A percentile compares a stretch with the other conserved stretches of the same genome.
Conservation (phyloP, 1,140 invertebrate genomes). For the Lutraria rhynchaena region DNA sequence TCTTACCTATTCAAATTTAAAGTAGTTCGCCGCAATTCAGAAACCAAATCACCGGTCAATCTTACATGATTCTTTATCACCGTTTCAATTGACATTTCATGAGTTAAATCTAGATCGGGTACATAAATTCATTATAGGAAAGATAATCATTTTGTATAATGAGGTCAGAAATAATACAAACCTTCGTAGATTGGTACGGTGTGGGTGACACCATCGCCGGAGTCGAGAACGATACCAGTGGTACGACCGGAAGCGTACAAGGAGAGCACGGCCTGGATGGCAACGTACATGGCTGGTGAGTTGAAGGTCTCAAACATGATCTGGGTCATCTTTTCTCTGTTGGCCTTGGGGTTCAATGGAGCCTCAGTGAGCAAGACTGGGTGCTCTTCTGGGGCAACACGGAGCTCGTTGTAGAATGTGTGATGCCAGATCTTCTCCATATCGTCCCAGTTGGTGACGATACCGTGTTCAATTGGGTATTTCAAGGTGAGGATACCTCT, state of each 20-base stretch:
- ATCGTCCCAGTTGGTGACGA: conserved; percentile 85
- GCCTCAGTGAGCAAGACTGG: conserved; percentile 81
- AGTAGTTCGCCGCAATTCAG: too few species aligned
- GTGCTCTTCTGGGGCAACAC: conserved; percentile 80
- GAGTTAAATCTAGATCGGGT: too few species aligned
- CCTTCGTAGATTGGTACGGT: conserved; percentile 93
- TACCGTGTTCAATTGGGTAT: conserved; percentile 92
- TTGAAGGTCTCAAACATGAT: conserved; percentile 95
- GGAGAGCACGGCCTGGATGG: conserved; percentile 83
- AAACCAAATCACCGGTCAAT: too few species aligned
- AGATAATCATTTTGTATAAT: too few species aligned
- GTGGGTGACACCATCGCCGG: conserved; percentile 95
- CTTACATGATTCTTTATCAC: too few species aligned
- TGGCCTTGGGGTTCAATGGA: conserved; percentile 85
- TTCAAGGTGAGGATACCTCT: conserved; percentile 90
- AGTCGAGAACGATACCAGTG: conserved; percentile 88
- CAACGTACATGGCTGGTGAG: conserved; percentile 83
- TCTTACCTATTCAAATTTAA: too few species aligned
- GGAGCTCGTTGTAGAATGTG: conserved; percentile 90
- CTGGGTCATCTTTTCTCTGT: conserved; percentile 95
- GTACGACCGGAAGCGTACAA: conserved; percentile 84
- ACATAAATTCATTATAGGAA: too few species aligned
- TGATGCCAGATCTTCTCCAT: conserved; percentile 98
- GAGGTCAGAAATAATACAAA: conserved; percentile 70
- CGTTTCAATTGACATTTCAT: too few species aligned